Base-by-base conservation (phyloP, 2,113 vertebrate genomes). In the Silurus glanis region DNA sequence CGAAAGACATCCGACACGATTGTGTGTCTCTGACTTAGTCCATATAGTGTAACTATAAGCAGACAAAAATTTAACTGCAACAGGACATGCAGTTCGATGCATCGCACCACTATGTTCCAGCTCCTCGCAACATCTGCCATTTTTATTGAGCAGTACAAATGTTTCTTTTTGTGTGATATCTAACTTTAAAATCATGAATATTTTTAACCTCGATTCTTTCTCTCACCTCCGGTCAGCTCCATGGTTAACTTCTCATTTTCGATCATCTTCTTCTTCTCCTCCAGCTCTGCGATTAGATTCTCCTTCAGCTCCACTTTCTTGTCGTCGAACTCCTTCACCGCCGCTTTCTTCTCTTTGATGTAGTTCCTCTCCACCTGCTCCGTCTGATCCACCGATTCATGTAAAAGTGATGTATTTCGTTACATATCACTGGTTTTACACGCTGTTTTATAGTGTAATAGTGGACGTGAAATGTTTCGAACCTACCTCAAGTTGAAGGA, bases 201-300 rank as follows among this genome's bases (percentile, higher is more conserved):
- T 37, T 37, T 37, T 37, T 37, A 37, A 37, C 37, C 37, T 37
- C 37, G 37, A 37, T 2, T 19, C 17, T 37, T 0, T 5, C 9
- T 56, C 93, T 90, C 95, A 99, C 98, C 98, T 91, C 98, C 98
- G 0, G 97, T 99, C 91, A 99, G 94, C 91, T 99, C 98, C 98
- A 99, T 99, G 19, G 98, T 99, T 85, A 99, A 91, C 90, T 99
- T 99, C 88, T 99, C 98, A 23, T 98, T 99, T 92, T 99, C 98
- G 5, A 99, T 98, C 98, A 99, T 98, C 92, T 99, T 99, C 91
- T 99, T 99, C 88, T 99, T 99, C 93, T 99, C 98, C 91, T 99
- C 98, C 87, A 99, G 91, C 89, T 99, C 98, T 0, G 97, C 98
- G 75, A 99, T 98, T 87, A 99, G 88, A 86, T 97, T 99, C 91